Evolutionary conservation across 2,797 vertebrate species (phyloP).

Genomic region (Poecilia picta): DNA sequence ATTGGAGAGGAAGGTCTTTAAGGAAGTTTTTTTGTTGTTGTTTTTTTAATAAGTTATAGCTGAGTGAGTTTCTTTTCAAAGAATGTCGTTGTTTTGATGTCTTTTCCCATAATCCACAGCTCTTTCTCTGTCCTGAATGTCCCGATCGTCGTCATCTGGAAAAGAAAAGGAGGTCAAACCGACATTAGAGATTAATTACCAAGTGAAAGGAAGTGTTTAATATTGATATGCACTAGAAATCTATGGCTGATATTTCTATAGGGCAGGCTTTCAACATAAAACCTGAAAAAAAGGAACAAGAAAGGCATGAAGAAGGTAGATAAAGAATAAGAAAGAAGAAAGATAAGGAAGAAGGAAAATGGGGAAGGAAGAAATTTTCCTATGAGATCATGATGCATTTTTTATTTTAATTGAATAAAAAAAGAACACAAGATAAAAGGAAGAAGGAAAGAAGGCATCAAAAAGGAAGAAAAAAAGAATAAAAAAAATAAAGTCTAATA

Average conservation of each 20-base stretch:
- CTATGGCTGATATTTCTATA: neutral
- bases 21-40: constrained; percentile 1
- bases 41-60: constrained; percentile 33
- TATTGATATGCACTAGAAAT: neutral
- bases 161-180: neutral
- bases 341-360: neutral
- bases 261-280: neutral
- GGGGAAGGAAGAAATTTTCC: neutral
- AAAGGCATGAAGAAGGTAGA: neutral
- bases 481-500: neutral
- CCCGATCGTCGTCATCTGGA: constrained; percentile 93
- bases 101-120: constrained; percentile 91
- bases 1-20: constrained; percentile 37
- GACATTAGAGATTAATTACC: constrained; percentile 17
- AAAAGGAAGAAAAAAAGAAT: neutral
- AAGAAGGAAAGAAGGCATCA: neutral
- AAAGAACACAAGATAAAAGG: neutral
- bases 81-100: constrained; percentile 87
- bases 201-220: neutral
- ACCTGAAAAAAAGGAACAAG: neutral
- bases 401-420: neutral
- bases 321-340: neutral
- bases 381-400: neutral
- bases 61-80: constrained; percentile 74
- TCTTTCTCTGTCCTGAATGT: constrained; percentile 87